Evolutionary conservation across 2,888 invertebrate genomes (phyloP), one percentile per base, ranked within the genome.

Genomic region (Nasonia oneida): DNA sequence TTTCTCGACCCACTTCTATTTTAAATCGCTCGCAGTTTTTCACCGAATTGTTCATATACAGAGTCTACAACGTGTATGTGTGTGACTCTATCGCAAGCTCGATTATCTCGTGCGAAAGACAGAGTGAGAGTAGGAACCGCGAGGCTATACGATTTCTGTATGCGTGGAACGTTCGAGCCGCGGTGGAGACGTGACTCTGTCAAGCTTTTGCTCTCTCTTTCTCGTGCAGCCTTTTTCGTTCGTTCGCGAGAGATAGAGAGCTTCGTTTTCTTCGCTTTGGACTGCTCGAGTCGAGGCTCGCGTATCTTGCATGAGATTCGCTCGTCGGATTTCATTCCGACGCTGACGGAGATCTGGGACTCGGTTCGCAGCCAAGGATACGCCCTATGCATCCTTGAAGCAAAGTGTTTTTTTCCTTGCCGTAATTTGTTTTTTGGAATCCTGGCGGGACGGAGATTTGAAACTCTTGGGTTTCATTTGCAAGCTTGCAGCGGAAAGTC

Each of bases 101-200:
- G 88, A 89, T 89, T 88, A 90, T 90, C 88, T 88, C 71, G 84
- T 81, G 86, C 81, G 86, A 87, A 75, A 86, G 83, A 77, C 47
- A 23, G n/a, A 23, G 42, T 23, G 47, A 23, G 14, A 42, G 42
- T 73, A 47, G 67, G 33, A 33, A 67, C 33, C 4, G 37, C 37
- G 37, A 14, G 29, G 33, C 61, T 8, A 42, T 57, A 67, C 61
- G 47, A 87, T 82, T 88, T 89, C 89, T 88, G 88, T 90, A 90
- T 90, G 88, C 90, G 84, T 84, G 74, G 80, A 83, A 87, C 88
- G 89, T 88, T 87, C 89, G 86, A 88, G 81, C 81, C 84, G 33
- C 53, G 64, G 37, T 37, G 57, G 50, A 73, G 86, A 89, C 89
- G 89, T 89, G 90, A 89, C 88, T 88, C 80, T 86, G 83, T 61